Evolutionary conservation across 2,797 vertebrate genomes (phyloP), one percentile per base, ranked within the genome.

Genomic region (Hypotaenidia philippensis): DNA sequence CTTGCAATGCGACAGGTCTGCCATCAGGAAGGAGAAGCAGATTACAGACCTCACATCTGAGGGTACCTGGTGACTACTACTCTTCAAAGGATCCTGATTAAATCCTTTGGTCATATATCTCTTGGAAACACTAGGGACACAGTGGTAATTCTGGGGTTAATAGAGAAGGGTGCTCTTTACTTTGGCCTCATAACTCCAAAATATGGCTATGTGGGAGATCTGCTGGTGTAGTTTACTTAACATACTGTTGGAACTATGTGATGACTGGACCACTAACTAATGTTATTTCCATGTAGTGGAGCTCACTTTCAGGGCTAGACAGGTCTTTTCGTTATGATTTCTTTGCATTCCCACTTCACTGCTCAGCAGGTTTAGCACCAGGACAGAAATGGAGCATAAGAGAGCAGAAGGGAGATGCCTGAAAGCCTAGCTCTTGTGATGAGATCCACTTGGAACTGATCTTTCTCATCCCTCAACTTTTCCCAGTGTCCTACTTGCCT

Each of bases 1-100:
- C 7, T 71, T 13, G 8, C 1, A 1, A 6, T n/a, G 14, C 36
- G 29, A 18, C 59, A 29, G 40, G 19, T 34, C 6, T 1, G 1
- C 27, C 56, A 27, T 22, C 70, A 87, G 31, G 34, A 60, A 86
- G 52, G 14, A 63, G 25, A 40, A 87, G n/a, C 32, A 57, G 32
- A 50, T 57, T 49, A 59, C 44, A 68, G 11, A 13, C 25, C 68
- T 68, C 25, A 5, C 6, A 19, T 8, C 4, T 38, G 27, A 71
- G 13, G 57, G 23, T 13, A 60, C 17, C 22, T 66, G 17, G 11
- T 0, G 4, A 77, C 9, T 29, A 31, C 13, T n/a, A 1, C 9
- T 65, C 10, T 50, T 80, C 40, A 55, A 47, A 89, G 38, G 40
- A 36, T 50, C 34, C 40, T 29, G 26, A 72, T 6, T 31, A 83